These are phyloP conservation scores for Cyprinodon tularosa DNA, from an alignment of 2,113 vertebrate species.

Conservation along the genomic window DNA sequence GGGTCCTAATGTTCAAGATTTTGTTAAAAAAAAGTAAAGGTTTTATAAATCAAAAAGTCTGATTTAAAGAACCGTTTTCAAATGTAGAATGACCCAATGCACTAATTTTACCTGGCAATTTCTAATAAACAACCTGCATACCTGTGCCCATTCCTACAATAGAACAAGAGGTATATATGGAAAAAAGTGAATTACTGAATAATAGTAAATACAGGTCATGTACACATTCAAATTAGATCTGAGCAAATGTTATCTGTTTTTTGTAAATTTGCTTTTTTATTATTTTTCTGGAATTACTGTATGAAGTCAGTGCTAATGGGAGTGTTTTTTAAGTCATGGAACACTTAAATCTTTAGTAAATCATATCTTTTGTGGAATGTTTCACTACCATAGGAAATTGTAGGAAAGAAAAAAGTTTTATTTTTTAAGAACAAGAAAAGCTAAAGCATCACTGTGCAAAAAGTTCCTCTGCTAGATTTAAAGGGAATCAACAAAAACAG, in stretches of 20 bases:
- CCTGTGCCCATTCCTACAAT: too few species aligned
- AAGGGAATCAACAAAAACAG: slow-evolving; percentile 36
- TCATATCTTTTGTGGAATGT: not conserved
- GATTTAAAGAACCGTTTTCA: too few species aligned
- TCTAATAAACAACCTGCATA: not conserved
- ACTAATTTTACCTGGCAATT: not conserved
- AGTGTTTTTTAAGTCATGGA: not conserved
- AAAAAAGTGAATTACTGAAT: not conserved
- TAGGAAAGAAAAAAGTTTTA: too few species aligned
- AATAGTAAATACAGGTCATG: not conserved
- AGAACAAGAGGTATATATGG: too few species aligned
- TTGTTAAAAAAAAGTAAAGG: not conserved
- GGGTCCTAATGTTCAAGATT: not conserved
- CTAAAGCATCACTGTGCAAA: too few species aligned
- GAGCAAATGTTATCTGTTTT: not conserved
- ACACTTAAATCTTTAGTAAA: not conserved
- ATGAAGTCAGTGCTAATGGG: not conserved
- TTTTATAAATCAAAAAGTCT: too few species aligned
- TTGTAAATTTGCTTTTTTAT: not conserved
- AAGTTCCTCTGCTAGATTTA: slow-evolving; percentile 30
- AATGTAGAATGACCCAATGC: not conserved
- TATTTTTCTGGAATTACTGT: not conserved
- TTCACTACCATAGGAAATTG: not conserved
- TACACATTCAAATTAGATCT: not conserved
- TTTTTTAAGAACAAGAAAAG: too few species aligned